Evolutionary conservation across 2,113 vertebrate genomes (phyloP).

Genomic region (Microcebus murinus): DNA sequence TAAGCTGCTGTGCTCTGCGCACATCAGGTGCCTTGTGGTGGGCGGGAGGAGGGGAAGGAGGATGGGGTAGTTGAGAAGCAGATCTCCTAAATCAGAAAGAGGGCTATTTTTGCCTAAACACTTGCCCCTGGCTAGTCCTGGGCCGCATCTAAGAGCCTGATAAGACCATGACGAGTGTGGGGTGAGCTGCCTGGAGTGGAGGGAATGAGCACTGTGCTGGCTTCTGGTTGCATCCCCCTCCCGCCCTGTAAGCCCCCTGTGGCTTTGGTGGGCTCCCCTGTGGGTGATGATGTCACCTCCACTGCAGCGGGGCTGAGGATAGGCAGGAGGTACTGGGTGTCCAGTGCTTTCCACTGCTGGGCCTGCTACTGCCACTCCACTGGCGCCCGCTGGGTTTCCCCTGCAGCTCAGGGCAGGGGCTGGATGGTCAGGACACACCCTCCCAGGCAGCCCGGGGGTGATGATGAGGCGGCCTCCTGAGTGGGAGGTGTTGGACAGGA

Average conservation of each 20-base stretch:
- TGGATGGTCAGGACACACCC: not conserved
- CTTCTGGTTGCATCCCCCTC: not conserved
- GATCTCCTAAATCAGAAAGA: not conserved
- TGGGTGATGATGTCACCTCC: not conserved
- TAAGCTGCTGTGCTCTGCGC: not conserved
- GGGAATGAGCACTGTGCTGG: fast-evolving
- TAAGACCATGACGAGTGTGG: not conserved
- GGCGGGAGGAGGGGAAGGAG: not conserved
- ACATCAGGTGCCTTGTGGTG: not conserved
- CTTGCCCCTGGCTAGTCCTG: not conserved
- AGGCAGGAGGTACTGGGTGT: no score
- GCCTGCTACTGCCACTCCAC: not conserved
- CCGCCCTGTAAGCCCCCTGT: fast-evolving
- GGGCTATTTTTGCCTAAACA: not conserved
- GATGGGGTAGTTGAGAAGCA: not conserved
- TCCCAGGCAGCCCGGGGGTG: not conserved
- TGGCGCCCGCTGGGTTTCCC: not conserved
- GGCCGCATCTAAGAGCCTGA: fast-evolving
- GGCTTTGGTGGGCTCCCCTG: not conserved
- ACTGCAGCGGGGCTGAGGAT: not conserved
- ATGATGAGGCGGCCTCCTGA: not conserved
- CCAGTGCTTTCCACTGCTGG: no score
- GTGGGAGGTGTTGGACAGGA: no score
- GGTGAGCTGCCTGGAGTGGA: not conserved
- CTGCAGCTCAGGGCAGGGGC: not conserved